Base-by-base conservation (phyloP, 2,888 invertebrate genomes). In the Sclerodermus sp. region DNA sequence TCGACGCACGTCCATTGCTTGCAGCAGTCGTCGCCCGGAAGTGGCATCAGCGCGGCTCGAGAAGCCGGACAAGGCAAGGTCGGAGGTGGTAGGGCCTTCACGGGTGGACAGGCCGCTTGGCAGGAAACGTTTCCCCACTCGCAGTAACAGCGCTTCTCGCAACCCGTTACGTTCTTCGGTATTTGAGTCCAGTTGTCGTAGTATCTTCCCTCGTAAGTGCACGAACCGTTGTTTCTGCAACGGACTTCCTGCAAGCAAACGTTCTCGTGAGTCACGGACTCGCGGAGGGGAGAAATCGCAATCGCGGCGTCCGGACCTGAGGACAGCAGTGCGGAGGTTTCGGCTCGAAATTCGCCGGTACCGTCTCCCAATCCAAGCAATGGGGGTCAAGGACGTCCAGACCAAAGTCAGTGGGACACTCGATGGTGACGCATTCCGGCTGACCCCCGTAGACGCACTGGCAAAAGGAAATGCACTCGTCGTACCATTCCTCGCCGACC, bases 111-210 rank as follows among this genome's bases (percentile, higher is more conserved):
- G 12, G 87, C 85, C 32, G 88, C 87, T 59, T 90, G 88, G 67
- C 95, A 95, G 55, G 92, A 89, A 14, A 95, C 83, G 59, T 89
- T 90, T 13, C 94, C 93, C 76, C 89, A 88, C 74, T 93, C 91
- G 71, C 94, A 95, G 73, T 87, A 91, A 71, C 94, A 95, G 61
- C 89, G 84, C 62, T 89, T 85, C 56, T 93, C 91, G 70, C 94
- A 95, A 44, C 93, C 91, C 10, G 91, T 90, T 2, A 93, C 79
- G 46, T 88, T 85, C 8, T 84, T 79, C 0, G 94, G 93, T 40
- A 95, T 85, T 65, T 89, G 88, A 48, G 89, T 88, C 88, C 91
- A 93, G 76, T 94, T 93, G 32, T 74, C 76, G 68, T 78, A 81
- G 47, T 68, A 74, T 36, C 84, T 79, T 34, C 87, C 91, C 57